A percentile compares a stretch with the other conserved stretches of the same genome.
Evolutionary conservation across 2,113 vertebrate species (phyloP).

Genomic region (Phalacrocorax carbo): DNA sequence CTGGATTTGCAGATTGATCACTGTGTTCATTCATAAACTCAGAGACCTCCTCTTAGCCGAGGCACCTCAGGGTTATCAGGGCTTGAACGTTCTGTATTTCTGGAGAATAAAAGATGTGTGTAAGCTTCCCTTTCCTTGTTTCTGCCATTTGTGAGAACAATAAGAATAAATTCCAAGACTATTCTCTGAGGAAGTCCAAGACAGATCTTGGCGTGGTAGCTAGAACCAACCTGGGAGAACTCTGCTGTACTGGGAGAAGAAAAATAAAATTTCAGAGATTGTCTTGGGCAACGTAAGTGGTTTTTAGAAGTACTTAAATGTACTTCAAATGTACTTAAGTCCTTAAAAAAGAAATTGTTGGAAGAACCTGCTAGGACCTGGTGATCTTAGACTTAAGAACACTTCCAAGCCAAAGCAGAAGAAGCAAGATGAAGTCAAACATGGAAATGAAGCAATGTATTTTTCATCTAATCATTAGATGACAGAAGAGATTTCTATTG

Average conservation of each 20-base stretch:
- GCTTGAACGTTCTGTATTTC: not conserved
- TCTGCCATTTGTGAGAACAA: not conserved
- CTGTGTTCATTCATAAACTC: not conserved
- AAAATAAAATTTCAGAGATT: not conserved
- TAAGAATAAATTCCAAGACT: not conserved
- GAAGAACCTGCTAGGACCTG: not conserved
- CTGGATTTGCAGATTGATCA: not conserved
- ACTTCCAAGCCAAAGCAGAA: not conserved
- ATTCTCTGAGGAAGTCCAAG: not conserved
- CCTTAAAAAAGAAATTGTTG: not conserved
- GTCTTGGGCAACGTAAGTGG: not conserved
- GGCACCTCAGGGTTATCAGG: not conserved
- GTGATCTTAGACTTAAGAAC: not conserved
- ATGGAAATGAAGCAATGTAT: too few species aligned
- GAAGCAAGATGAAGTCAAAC: not conserved
- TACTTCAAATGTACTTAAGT: not conserved
- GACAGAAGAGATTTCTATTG: not conserved
- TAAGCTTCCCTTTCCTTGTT: not conserved
- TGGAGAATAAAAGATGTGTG: not conserved
- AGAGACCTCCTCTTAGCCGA: not conserved
- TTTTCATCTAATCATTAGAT: not conserved
- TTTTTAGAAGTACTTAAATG: not conserved
- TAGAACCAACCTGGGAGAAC: not conserved
- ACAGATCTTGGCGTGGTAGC: not conserved
- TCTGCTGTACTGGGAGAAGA: not conserved